A percentile compares a stretch with the other conserved stretches of the same genome.
phyloP scores from a whole-genome alignment of 1,140 invertebrate species.

The Zaprionus gabonicus region DNA sequence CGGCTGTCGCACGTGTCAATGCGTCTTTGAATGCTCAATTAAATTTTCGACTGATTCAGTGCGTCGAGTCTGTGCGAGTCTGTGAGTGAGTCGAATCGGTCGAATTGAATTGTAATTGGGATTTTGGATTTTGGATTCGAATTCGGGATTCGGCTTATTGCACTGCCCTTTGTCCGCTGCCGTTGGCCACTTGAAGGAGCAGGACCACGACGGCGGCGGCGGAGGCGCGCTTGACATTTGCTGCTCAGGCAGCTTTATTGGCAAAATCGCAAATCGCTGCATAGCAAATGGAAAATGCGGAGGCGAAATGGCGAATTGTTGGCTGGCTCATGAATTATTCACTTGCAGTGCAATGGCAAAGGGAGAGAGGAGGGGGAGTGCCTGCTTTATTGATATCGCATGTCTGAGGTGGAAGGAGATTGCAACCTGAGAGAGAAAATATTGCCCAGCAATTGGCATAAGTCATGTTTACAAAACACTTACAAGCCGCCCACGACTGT shows the following conservation, averaged over 20 bases:
- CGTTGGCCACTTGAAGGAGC: slow-evolving; percentile 36
- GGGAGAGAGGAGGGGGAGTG: background rate
- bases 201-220: background rate
- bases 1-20: slow-evolving; percentile 67
- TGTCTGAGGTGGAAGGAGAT: slow-evolving; percentile 15
- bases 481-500: slow-evolving; percentile 47
- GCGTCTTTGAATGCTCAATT: slow-evolving; percentile 81
- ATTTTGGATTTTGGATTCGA: slow-evolving; percentile 42
- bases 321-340: slow-evolving; percentile 57
- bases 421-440: slow-evolving; percentile 58
- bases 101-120: slow-evolving; percentile 54
- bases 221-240: slow-evolving; percentile 18
- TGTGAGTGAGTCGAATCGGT: slow-evolving; percentile 20
- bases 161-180: slow-evolving; percentile 43
- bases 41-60: slow-evolving; percentile 65
- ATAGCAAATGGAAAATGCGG: slow-evolving; percentile 8
- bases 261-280: slow-evolving; percentile 26
- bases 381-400: slow-evolving; percentile 51
- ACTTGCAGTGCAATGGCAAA: slow-evolving; percentile 34
- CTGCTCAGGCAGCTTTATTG: slow-evolving; percentile 24
- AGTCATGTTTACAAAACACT: slow-evolving; percentile 79
- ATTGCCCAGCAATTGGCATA: slow-evolving; percentile 64
- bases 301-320: slow-evolving; percentile 4
- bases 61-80: slow-evolving; percentile 1
- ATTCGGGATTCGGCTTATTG: slow-evolving; percentile 59